phyloP scores from a whole-genome alignment of 2,113 vertebrate species.

The Haplochromis vanheusdeni region DNA sequence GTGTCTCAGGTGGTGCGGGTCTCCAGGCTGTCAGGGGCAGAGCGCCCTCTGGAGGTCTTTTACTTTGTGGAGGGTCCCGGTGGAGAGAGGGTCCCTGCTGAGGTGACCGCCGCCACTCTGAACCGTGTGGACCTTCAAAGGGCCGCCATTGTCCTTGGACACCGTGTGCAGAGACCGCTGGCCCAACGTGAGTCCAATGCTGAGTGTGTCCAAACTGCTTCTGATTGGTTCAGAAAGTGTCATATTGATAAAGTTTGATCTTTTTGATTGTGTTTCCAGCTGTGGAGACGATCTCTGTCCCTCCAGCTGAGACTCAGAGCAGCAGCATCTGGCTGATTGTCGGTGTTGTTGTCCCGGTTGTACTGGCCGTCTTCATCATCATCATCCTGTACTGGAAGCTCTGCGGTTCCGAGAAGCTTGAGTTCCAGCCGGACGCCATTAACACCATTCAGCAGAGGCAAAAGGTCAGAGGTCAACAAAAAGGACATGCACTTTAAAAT shows the following conservation, averaged over 20 bases:
- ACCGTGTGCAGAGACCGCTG: slow-evolving; percentile 82
- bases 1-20: slow-evolving; percentile 84
- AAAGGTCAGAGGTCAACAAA: slow-evolving; percentile 75
- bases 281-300: slow-evolving; percentile 78
- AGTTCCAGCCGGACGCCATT: slow-evolving; percentile 93
- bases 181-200: slow-evolving; percentile 80
- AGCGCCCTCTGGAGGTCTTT: slow-evolving; percentile 84
- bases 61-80: slow-evolving; percentile 90
- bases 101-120: slow-evolving; percentile 79
- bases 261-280: slow-evolving; percentile 61
- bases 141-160: slow-evolving; percentile 91
- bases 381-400: slow-evolving; percentile 97
- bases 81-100: slow-evolving; percentile 79
- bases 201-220: not conserved
- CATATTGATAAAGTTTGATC: not conserved
- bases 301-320: slow-evolving; percentile 79
- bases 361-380: slow-evolving; percentile 87
- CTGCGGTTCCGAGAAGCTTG: slow-evolving; percentile 92
- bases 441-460: slow-evolving; percentile 94
- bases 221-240: not conserved
- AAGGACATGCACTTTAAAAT: not conserved
- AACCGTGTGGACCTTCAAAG: slow-evolving; percentile 90
- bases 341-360: slow-evolving; percentile 85
- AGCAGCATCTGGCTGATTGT: slow-evolving; percentile 91
- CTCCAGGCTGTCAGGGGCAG: slow-evolving; percentile 74